Conservation (phyloP, 2,113 vertebrate species). For the Pteronura brasiliensis region DNA sequence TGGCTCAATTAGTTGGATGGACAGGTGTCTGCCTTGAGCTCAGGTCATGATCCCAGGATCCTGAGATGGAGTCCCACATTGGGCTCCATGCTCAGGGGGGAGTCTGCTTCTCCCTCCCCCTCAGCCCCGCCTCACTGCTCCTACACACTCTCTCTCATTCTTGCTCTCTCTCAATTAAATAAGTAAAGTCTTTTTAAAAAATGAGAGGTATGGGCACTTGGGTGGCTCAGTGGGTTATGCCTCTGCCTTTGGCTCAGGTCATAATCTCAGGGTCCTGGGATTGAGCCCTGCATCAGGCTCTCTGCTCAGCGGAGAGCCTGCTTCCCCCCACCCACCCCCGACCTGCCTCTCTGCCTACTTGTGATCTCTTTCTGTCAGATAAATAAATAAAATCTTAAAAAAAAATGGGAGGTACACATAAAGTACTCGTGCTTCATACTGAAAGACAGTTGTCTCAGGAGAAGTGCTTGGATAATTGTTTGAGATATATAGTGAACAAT, state of each 20-base stretch:
- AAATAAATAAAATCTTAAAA: background rate
- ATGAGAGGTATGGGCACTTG: background rate
- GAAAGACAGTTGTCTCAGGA: background rate
- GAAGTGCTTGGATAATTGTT: background rate
- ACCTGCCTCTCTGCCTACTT: no score
- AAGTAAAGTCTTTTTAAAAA: background rate
- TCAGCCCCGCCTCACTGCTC: background rate
- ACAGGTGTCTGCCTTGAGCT: no score
- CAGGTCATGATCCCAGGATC: background rate
- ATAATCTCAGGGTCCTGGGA: no score
- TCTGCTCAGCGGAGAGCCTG: no score
- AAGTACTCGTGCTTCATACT: background rate
- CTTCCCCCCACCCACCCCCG: no score
- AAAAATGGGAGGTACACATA: background rate
- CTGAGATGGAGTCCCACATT: background rate
- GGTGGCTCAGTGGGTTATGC: no score
- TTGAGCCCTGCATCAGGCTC: no score
- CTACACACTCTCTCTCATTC: background rate
- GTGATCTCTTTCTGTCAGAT: no score
- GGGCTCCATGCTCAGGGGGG: no score
- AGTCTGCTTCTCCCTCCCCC: no score
- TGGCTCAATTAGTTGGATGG: background rate
- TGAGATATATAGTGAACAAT: background rate
- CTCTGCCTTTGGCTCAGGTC: no score
- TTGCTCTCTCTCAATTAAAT: background rate